A percentile compares a stretch with the other conserved stretches of the same genome.
Conservation (phyloP, 1,140 invertebrate genomes). For the Achatina immaculata region DNA sequence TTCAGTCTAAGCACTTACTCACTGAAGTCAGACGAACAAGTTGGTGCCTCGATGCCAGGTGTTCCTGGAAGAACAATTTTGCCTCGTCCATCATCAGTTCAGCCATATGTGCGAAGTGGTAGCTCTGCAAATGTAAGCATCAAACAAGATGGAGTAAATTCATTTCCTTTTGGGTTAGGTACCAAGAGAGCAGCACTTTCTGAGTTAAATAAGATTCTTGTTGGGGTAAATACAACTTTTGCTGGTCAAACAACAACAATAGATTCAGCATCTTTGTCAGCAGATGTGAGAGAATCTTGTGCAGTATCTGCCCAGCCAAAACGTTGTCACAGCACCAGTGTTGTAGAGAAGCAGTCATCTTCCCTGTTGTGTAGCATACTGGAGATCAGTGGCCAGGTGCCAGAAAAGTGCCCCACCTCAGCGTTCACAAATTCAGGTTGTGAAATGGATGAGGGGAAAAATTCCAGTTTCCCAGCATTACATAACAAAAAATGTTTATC, state of each 20-base stretch:
- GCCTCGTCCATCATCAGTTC: constrained; percentile 17
- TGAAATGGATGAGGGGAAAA: neutral
- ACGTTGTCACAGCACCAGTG: constrained; percentile 20
- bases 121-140: neutral
- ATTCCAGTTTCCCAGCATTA: neutral
- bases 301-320: neutral
- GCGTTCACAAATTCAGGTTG: neutral
- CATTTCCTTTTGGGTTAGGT: neutral
- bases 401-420: neutral
- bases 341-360: constrained; percentile 11
- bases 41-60: constrained; percentile 31
- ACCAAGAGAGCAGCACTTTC: neutral
- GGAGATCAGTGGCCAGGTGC: neutral
- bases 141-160: neutral
- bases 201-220: neutral
- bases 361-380: neutral
- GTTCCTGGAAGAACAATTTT: constrained; percentile 27
- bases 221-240: neutral
- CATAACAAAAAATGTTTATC: no score
- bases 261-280: neutral
- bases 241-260: no score
- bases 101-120: neutral
- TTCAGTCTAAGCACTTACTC: neutral
- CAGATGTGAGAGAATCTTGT: neutral
- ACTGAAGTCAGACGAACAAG: neutral